A percentile compares a stretch with the other conserved stretches of the same genome.
Evolutionary conservation across 1,140 invertebrate species (phyloP).

Genomic region (Drosophila takahashii): DNA sequence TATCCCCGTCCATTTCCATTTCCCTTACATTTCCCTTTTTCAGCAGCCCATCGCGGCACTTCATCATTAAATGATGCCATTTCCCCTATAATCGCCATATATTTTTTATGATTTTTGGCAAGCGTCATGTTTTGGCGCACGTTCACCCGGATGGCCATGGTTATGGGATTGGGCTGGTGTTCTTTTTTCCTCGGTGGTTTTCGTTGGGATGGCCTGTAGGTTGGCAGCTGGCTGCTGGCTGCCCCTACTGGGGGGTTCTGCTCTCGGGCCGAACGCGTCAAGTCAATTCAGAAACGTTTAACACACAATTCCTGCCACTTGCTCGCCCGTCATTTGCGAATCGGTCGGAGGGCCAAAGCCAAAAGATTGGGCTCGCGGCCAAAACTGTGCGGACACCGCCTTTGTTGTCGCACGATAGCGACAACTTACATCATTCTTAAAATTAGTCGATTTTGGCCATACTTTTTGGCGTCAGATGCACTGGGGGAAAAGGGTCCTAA

Average conservation of each 20-base stretch:
- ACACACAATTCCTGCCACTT: conserved; percentile 74
- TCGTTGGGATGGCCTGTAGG: not conserved
- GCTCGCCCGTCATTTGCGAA: conserved; percentile 63
- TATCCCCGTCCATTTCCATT: not conserved
- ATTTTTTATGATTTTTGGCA: conserved; percentile 77
- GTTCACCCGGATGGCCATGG: conserved; percentile 41
- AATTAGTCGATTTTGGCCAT: conserved; percentile 69
- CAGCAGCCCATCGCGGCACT: conserved; percentile 20
- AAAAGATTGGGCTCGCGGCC: conserved; percentile 66
- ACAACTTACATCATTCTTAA: conserved; percentile 84
- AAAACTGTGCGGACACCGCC: conserved; percentile 56
- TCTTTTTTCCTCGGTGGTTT: too few relatives aligned
- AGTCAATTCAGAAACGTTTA: conserved; percentile 80
- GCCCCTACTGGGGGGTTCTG: conserved; percentile 21
- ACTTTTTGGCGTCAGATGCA: conserved; percentile 43
- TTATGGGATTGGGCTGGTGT: not conserved
- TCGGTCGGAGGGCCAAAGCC: conserved; percentile 27
- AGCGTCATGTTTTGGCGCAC: conserved; percentile 68
- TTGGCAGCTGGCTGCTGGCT: conserved; percentile 7
- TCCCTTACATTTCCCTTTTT: conserved; percentile 8
- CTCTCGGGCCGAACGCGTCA: conserved; percentile 38
- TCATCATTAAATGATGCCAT: conserved; percentile 59
- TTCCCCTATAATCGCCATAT: conserved; percentile 68
- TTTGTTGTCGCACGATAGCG: conserved; percentile 62
- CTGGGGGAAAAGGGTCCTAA: not conserved